These are phyloP conservation scores for Anticlea derivata DNA, from an alignment of 2,888 invertebrate species.

Conservation along the genomic window DNA sequence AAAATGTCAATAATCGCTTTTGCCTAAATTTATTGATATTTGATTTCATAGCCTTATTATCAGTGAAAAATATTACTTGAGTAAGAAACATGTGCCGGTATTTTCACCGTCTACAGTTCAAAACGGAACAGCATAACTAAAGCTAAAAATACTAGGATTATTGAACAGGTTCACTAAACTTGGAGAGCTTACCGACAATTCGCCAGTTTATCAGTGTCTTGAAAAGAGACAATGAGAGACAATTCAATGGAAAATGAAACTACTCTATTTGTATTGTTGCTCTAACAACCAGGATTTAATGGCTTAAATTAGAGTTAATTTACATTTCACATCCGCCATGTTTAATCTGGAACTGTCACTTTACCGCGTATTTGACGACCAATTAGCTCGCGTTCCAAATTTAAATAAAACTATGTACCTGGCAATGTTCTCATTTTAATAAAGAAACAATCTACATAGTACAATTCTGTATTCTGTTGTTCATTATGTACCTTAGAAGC, in stretches of 20 bases:
- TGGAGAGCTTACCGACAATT: background rate
- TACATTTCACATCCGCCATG: constrained; percentile 54
- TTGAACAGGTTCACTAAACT: background rate
- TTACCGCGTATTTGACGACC: constrained; percentile 57
- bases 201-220: constrained; percentile 16
- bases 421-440: background rate
- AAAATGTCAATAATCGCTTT: too few relatives aligned
- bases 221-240: constrained; percentile 18
- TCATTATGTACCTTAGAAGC: too few relatives aligned
- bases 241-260: constrained; percentile 30
- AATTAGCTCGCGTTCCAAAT: constrained; percentile 52
- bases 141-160: background rate
- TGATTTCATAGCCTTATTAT: too few relatives aligned
- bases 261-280: constrained; percentile 14
- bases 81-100: too few relatives aligned
- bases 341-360: constrained; percentile 61
- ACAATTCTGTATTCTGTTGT: too few relatives aligned
- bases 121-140: too few relatives aligned
- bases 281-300: constrained; percentile 47
- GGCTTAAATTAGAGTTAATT: constrained; percentile 42
- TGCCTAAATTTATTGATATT: too few relatives aligned
- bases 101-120: too few relatives aligned
- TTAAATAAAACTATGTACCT: constrained; percentile 38
- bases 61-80: too few relatives aligned
- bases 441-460: too few relatives aligned